Evolutionary conservation across 2,797 vertebrate species (phyloP), one percentile per base, ranked within the genome.

Genomic region (Myotis myotis): DNA sequence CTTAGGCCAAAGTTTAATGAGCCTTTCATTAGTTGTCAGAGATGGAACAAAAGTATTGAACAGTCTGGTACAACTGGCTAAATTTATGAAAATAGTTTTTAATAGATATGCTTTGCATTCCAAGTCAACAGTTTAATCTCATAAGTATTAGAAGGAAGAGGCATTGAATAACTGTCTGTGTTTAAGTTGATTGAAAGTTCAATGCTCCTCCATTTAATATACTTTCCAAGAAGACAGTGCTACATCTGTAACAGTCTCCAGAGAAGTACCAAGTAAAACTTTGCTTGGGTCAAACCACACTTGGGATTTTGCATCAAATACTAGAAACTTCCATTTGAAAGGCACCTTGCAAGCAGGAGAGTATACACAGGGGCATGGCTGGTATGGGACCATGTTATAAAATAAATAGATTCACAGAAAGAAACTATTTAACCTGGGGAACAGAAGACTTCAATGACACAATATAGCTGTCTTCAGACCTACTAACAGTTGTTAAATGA

Each of bases 311-410:
- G 11, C n/a, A 64, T 74, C 38, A 64, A 25, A 78, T 28, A 66
- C 53, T 78, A 81, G 68, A 92, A 93, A 49, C 25, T 85, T 78
- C n/a, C 10, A 72, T 86, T 49, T 79, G 70, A 64, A 87, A 82
- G 11, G 1, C 38, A n/a, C 44, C 25, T 72, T 72, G 28, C 4
- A 57, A 76, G 51, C 38, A 44, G 15, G 2, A 53, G 12, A 57
- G 16, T 3, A 36, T 44, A 64, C 12, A 38, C 3, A 70, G 38
- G 8, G 72, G 20, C 2, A 11, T 57, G 38, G 25, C 38, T 55
- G 30, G 0, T 55, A n/a, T 62, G 2, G 19, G 15, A 85, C 6
- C 4, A 55, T 62, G 3, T 22, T 64, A 22, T 5, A 80, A 74
- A 49, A 75, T 22, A 76, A 66, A 60, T 12, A 92, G 12, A 0